phyloP scores from a whole-genome alignment of 2,888 invertebrate genomes.

The Pyralis farinalis region DNA sequence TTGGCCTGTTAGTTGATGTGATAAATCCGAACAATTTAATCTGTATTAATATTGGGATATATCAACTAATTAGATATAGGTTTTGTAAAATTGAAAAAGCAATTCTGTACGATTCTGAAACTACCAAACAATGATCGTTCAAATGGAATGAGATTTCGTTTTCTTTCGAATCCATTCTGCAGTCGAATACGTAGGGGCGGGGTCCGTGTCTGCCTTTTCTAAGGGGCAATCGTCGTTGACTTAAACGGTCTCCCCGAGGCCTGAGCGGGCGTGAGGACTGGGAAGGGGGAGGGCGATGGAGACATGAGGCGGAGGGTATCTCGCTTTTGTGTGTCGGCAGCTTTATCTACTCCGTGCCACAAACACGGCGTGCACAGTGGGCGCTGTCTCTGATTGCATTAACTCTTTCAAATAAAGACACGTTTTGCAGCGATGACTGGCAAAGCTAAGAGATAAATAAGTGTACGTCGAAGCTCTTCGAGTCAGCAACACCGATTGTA shows the following conservation, averaged over 20 bases:
- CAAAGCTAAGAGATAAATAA: constrained; percentile 22
- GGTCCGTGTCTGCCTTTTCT: constrained; percentile 52
- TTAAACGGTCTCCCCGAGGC: constrained; percentile 50
- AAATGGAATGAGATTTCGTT: constrained; percentile 63
- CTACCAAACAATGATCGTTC: constrained; percentile 60
- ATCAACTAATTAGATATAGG: too few relatives aligned
- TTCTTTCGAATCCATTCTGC: constrained; percentile 60
- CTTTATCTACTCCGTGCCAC: constrained; percentile 56
- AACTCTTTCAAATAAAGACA: constrained; percentile 38
- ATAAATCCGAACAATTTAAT: too few relatives aligned
- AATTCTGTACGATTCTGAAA: constrained; percentile 62
- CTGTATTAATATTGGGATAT: too few relatives aligned
- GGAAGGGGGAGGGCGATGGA: constrained; percentile 15
- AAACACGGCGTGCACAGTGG: constrained; percentile 36
- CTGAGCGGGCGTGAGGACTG: constrained; percentile 24
- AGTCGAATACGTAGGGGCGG: constrained; percentile 42
- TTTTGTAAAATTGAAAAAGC: constrained; percentile 57
- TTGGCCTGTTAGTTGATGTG: too few relatives aligned
- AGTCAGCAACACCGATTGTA: constrained; percentile 12
- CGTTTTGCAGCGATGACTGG: constrained; percentile 18
- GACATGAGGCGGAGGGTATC: constrained; percentile 36
- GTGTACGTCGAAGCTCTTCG: background rate
- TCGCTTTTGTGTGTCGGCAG: constrained; percentile 54
- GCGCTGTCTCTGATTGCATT: constrained; percentile 54
- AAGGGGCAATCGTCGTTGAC: constrained; percentile 64